Conservation (phyloP, 2,113 vertebrate species). For the Columbina picui region DNA sequence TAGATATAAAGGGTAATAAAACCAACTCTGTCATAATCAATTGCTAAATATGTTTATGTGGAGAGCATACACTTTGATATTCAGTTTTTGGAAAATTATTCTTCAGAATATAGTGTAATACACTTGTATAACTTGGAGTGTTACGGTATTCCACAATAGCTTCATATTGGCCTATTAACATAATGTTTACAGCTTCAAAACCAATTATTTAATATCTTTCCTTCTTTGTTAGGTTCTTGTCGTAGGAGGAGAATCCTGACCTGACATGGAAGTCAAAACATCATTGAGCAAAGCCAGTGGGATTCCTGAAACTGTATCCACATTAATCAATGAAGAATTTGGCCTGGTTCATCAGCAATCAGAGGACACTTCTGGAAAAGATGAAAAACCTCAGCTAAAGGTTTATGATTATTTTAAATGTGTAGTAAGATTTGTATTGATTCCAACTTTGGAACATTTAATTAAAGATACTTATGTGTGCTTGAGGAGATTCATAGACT, state of each 20-base stretch:
- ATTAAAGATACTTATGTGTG: neutral
- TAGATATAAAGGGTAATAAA: neutral
- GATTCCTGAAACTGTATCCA: slow-evolving; percentile 87
- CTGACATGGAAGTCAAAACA: slow-evolving; percentile 89
- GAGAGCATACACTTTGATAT: neutral
- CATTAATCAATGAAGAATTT: slow-evolving; percentile 92
- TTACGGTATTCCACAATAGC: neutral
- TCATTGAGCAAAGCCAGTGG: slow-evolving; percentile 84
- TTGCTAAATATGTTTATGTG: neutral
- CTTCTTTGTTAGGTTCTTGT: slow-evolving; percentile 47
- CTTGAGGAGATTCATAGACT: neutral
- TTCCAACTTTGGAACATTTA: neutral
- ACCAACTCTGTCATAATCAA: fast-evolving
- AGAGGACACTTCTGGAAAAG: slow-evolving; percentile 78
- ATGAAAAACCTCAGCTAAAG: slow-evolving; percentile 88
- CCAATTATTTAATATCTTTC: neutral
- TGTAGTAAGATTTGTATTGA: neutral
- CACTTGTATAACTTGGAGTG: neutral
- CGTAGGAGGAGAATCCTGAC: slow-evolving; percentile 41
- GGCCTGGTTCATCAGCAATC: slow-evolving; percentile 86
- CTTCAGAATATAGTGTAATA: neutral
- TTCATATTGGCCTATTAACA: neutral
- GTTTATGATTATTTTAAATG: slow-evolving; percentile 58
- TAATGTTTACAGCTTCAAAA: neutral
- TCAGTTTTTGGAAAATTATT: neutral